phyloP scores from a whole-genome alignment of 1,140 invertebrate genomes.

The Pachyrhynchus sulphureomaculatus region DNA sequence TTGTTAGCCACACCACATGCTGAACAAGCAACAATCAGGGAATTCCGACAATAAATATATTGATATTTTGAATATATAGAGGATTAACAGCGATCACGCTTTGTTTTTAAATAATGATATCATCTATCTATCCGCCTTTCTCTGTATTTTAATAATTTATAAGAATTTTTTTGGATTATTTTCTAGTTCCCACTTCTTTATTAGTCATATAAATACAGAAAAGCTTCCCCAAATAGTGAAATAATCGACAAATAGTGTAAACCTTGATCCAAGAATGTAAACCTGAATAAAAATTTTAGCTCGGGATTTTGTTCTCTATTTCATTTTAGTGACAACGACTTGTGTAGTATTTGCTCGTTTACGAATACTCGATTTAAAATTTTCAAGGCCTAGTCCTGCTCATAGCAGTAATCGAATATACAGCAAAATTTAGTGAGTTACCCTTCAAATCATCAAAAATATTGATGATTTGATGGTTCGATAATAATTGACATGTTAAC shows the following conservation, averaged over 20 bases:
- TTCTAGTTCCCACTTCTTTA: not conserved
- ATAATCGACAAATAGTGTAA: not conserved
- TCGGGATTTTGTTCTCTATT: too few species aligned
- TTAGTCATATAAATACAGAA: not conserved
- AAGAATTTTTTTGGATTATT: not conserved
- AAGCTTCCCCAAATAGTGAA: not conserved
- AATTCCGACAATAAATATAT: slow-evolving; percentile 1
- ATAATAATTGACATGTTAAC: too few species aligned
- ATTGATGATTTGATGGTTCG: too few species aligned
- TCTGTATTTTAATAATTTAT: not conserved
- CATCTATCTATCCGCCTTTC: slow-evolving; percentile 2
- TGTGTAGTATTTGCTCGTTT: too few species aligned
- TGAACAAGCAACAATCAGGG: not conserved
- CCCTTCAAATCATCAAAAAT: too few species aligned
- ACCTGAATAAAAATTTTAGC: too few species aligned
- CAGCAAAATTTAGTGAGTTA: too few species aligned
- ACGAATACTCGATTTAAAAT: too few species aligned
- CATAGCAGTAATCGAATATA: too few species aligned
- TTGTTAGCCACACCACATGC: not conserved
- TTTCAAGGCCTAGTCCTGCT: too few species aligned
- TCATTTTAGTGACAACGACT: too few species aligned
- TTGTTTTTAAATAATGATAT: slow-evolving; percentile 14
- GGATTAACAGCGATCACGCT: slow-evolving; percentile 7
- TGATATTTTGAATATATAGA: slow-evolving; percentile 1
- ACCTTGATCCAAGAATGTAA: not conserved